These are phyloP conservation scores for Sebastes schlegelii DNA, from an alignment of 2,113 vertebrate species.

Conservation along the genomic window DNA sequence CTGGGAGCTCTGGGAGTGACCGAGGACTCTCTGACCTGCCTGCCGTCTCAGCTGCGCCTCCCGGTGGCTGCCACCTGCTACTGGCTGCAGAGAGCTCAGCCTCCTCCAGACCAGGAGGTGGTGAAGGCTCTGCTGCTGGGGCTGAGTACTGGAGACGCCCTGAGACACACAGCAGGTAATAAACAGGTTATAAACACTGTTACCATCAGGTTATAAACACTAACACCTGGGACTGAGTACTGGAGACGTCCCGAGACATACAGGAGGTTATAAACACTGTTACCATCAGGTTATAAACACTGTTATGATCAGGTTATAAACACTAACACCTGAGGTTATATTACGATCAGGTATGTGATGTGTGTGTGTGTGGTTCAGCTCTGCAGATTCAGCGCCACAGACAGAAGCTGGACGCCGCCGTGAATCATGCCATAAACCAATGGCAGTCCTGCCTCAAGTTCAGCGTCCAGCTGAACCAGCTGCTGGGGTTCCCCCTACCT, in stretches of 20 bases:
- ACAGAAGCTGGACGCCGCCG: conserved; percentile 69
- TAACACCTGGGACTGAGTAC: background rate
- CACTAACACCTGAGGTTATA: too few species aligned
- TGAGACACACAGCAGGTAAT: conserved; percentile 14
- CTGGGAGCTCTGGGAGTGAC: conserved; percentile 84
- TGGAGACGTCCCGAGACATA: background rate
- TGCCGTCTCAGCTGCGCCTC: conserved; percentile 82
- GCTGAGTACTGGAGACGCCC: conserved; percentile 77
- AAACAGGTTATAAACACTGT: too few species aligned
- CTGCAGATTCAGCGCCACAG: background rate
- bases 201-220: too few species aligned
- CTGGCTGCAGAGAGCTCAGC: conserved; percentile 81
- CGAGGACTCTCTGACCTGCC: conserved; percentile 46
- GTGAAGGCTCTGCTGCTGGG: conserved; percentile 87
- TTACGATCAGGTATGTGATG: background rate
- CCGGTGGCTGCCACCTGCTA: conserved; percentile 85
- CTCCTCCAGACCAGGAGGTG: conserved; percentile 75
- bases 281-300: too few species aligned
- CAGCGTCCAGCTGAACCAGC: conserved; percentile 87
- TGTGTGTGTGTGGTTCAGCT: conserved; percentile 23
- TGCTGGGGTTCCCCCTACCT: conserved; percentile 84
- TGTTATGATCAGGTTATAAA: too few species aligned
- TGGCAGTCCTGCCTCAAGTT: conserved; percentile 90
- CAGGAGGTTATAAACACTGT: too few species aligned
- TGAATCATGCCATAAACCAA: conserved; percentile 87